Evolutionary conservation across 1,140 invertebrate genomes (phyloP).

Genomic region (Semibalanus balanoides): DNA sequence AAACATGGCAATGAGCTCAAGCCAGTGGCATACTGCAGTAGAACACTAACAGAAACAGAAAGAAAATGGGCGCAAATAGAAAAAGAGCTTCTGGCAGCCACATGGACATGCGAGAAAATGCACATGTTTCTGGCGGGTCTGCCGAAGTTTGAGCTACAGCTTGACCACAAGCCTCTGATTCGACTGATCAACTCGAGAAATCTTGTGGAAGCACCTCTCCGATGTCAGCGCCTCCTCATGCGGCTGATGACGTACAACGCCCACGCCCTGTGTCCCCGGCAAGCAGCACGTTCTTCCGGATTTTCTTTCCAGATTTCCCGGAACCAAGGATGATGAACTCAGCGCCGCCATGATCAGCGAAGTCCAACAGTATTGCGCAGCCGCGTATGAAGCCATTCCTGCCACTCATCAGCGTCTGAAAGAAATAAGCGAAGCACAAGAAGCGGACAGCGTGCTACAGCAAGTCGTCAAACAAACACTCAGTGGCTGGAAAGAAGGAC

Average conservation of each 20-base stretch:
- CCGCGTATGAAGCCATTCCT: background rate
- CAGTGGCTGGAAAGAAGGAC: background rate
- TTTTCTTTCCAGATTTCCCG: background rate
- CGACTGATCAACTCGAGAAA: background rate
- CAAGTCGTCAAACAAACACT: background rate
- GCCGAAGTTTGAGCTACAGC: background rate
- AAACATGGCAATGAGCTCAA: background rate
- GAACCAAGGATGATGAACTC: background rate
- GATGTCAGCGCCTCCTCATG: background rate
- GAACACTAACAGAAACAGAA: background rate
- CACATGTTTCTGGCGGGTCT: background rate
- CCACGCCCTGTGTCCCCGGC: background rate
- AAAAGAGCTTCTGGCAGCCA: background rate
- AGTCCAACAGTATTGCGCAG: background rate
- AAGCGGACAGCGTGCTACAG: background rate
- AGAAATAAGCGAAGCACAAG: background rate
- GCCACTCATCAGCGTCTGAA: background rate
- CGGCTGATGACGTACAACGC: background rate
- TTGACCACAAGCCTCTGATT: background rate
- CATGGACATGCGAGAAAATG: background rate
- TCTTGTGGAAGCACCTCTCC: background rate
- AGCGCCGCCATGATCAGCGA: background rate
- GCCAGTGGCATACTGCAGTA: background rate
- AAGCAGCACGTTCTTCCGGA: background rate
- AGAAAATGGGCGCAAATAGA: background rate